Evolutionary conservation across 2,888 invertebrate genomes (phyloP).

Genomic region (Cephus pygmeus): DNA sequence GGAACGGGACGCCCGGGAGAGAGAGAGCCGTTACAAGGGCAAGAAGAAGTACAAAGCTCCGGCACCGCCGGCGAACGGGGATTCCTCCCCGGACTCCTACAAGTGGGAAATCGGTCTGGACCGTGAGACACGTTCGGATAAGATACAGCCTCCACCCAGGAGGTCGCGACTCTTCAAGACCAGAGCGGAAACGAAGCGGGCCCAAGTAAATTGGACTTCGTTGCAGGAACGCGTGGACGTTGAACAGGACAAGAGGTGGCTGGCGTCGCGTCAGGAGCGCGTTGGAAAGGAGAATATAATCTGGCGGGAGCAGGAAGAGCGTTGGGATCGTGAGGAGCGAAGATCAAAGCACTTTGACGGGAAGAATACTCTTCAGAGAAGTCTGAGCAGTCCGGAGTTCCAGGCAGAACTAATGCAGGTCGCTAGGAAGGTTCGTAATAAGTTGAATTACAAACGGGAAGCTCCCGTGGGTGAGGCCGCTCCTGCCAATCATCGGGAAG

Average conservation of each 20-base stretch:
- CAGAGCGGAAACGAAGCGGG: conserved; percentile 77
- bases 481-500: conserved; percentile 22
- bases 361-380: conserved; percentile 63
- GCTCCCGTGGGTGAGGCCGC: conserved; percentile 40
- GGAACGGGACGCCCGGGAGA: conserved; percentile 67
- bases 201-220: conserved; percentile 46
- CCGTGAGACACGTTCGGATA: conserved; percentile 61
- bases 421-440: conserved; percentile 51
- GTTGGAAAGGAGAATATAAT: conserved; percentile 23
- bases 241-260: conserved; percentile 31
- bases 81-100: conserved; percentile 71
- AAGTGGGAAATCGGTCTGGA: conserved; percentile 68
- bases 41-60: conserved; percentile 85
- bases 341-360: conserved; percentile 53
- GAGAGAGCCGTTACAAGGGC: conserved; percentile 66
- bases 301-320: conserved; percentile 33
- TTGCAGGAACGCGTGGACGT: conserved; percentile 33
- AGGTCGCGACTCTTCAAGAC: conserved; percentile 80
- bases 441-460: conserved; percentile 42
- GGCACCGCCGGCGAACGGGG: conserved; percentile 70
- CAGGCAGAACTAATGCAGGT: conserved; percentile 67
- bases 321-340: conserved; percentile 29
- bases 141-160: conserved; percentile 58
- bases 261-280: conserved; percentile 26
- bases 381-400: conserved; percentile 68